A percentile compares a stretch with the other conserved stretches of the same genome.
These are phyloP conservation scores for Poeciliopsis occidentalis DNA, from an alignment of 2,113 vertebrate genomes.

Conservation along the genomic window DNA sequence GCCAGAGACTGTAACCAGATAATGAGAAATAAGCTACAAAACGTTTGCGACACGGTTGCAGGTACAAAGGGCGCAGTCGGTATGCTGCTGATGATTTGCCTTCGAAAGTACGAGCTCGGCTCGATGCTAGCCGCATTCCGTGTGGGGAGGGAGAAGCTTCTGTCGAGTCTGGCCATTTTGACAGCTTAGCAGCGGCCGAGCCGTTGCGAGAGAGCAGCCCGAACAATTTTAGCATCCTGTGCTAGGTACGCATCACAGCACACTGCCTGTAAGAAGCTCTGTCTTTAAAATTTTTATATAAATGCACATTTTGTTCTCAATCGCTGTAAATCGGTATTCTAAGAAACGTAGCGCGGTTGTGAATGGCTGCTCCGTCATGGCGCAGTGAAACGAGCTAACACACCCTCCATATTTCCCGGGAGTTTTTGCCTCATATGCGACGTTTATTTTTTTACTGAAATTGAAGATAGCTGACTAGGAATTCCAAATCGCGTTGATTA, in stretches of 20 bases:
- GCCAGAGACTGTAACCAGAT: slow-evolving; percentile 64
- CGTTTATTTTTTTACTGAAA: background rate
- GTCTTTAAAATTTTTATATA: too few species aligned
- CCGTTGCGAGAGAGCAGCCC: slow-evolving; percentile 23
- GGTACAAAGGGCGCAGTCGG: background rate
- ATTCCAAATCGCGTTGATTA: fast-evolving
- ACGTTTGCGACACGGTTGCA: background rate
- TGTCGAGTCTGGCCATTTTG: slow-evolving; percentile 67
- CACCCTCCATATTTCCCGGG: slow-evolving; percentile 49
- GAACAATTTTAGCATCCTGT: slow-evolving; percentile 12
- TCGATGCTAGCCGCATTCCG: slow-evolving; percentile 26
- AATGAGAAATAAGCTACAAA: slow-evolving; percentile 27
- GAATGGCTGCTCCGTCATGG: slow-evolving; percentile 45
- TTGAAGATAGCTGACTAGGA: background rate
- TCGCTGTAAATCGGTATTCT: too few species aligned
- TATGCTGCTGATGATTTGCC: background rate
- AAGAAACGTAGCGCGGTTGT: background rate
- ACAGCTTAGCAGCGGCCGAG: slow-evolving; percentile 58
- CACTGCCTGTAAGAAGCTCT: too few species aligned
- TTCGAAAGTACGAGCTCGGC: background rate
- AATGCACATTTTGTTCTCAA: background rate
- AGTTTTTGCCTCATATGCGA: slow-evolving; percentile 7
- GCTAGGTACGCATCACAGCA: background rate
- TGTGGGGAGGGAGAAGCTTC: slow-evolving; percentile 30
- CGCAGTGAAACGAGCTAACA: slow-evolving; percentile 55